phyloP scores from a whole-genome alignment of 2,888 invertebrate genomes.

The Cataglyphis livida region DNA sequence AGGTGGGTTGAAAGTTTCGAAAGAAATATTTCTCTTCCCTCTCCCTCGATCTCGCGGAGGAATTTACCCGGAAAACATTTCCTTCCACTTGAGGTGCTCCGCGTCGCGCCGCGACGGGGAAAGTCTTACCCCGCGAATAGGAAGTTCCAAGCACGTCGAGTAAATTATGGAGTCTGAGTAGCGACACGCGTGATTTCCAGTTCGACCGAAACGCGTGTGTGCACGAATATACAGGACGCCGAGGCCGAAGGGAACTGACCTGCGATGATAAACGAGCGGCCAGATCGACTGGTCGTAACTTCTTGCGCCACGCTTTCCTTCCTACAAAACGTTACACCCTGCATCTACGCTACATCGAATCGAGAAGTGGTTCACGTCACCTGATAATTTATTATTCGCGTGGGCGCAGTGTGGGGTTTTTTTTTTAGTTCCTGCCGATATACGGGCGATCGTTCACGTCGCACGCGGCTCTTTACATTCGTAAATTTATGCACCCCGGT shows the following conservation, averaged over 20 bases:
- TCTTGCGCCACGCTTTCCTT: conserved; percentile 50
- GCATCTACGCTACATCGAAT: conserved; percentile 31
- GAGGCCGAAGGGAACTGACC: conserved; percentile 64
- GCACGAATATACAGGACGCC: conserved; percentile 33
- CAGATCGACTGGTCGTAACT: conserved; percentile 61
- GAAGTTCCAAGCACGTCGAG: conserved; percentile 67
- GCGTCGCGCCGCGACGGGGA: conserved; percentile 65
- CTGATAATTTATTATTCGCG: conserved; percentile 36
- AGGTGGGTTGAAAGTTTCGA: conserved; percentile 70
- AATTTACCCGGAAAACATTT: conserved; percentile 74
- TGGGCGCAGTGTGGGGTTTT: conserved; percentile 20
- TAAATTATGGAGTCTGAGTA: conserved; percentile 72
- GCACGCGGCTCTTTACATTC: conserved; percentile 18
- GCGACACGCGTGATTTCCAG: conserved; percentile 56
- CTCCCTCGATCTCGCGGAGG: conserved; percentile 46
- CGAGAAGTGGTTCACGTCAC: conserved; percentile 62
- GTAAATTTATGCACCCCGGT: conserved; percentile 38
- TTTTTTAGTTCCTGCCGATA: conserved; percentile 45
- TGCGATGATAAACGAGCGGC: conserved; percentile 68
- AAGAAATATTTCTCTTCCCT: conserved; percentile 71
- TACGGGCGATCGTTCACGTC: conserved; percentile 27
- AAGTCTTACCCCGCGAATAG: conserved; percentile 56
- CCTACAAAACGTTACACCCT: conserved; percentile 40
- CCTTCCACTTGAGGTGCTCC: conserved; percentile 65
- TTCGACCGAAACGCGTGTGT: conserved; percentile 35